Evolutionary conservation across 2,113 vertebrate genomes (phyloP).

Genomic region (Brachionichthys hirsutus): DNA sequence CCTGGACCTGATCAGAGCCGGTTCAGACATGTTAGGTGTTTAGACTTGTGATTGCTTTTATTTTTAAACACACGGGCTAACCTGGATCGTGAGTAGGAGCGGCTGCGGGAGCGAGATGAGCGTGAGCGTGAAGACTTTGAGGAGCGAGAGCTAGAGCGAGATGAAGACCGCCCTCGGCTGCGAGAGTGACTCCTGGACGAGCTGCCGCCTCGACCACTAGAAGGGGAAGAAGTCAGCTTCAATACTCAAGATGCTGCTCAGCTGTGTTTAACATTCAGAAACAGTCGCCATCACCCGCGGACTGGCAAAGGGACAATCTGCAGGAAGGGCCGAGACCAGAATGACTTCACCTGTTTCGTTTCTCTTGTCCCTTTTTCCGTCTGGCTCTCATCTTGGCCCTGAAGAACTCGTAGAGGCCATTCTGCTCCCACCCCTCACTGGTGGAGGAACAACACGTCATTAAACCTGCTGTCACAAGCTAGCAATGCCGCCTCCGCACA

Average conservation of each 20-base stretch:
- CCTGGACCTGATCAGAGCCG: conserved; percentile 78
- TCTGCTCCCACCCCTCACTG: conserved; percentile 99
- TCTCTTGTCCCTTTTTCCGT: conserved; percentile 93
- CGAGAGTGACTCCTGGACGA: conserved; percentile 87
- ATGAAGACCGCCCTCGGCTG: conserved; percentile 92
- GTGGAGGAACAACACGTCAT: conserved; percentile 28
- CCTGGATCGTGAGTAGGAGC: conserved; percentile 91
- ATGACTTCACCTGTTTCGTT: conserved; percentile 92
- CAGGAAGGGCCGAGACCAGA: too few relatives aligned
- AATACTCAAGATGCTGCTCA: too few relatives aligned
- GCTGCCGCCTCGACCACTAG: conserved; percentile 76
- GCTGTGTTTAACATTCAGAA: too few relatives aligned
- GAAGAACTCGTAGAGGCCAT: conserved; percentile 96
- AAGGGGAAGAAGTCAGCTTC: not conserved
- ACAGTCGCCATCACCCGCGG: too few relatives aligned
- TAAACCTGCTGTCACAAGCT: not conserved
- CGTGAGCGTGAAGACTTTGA: conserved; percentile 91
- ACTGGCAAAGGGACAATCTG: too few relatives aligned
- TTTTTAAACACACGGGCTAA: too few relatives aligned
- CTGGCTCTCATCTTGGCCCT: conserved; percentile 96
- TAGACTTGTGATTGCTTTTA: too few relatives aligned
- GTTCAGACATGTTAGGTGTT: not conserved
- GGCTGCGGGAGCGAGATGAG: conserved; percentile 81
- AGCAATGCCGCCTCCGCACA: not conserved
- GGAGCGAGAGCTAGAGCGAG: conserved; percentile 89